Evolutionary conservation across 2,888 invertebrate genomes (phyloP), one percentile per base, ranked within the genome.

Genomic region (Aleiodes alternator): DNA sequence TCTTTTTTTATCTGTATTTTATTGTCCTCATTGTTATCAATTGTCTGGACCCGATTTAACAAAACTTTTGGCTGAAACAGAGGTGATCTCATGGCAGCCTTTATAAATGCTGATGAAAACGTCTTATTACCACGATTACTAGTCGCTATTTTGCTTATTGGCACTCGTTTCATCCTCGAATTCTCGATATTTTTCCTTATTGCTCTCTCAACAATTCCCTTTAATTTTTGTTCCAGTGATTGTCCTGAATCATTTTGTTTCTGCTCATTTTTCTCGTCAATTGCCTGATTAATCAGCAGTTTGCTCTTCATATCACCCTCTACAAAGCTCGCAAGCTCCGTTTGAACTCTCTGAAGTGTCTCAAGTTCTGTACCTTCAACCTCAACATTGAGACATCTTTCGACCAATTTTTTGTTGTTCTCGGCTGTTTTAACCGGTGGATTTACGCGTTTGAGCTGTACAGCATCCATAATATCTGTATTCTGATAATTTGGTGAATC

Each of bases 371-470:
- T 84, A 0, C 88, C 87, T 56, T 89, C 88, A 8, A 88, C 82
- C 66, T 88, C 87, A 48, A 89, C 87, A 43, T 88, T 88, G 12
- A 89, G 73, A 75, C 89, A 88, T 43, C 84, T 83, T 64, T 89
- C 85, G 3, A 86, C 34, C 16, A 77, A 80, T 68, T 82, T 85
- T 51, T 81, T 83, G 5, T 84, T 81, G 5, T 69, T 79, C 11
- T 72, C 51, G 3, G 69, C 69, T 2, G 70, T 56, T 2, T 75
- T 48, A 23, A 68, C 70, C 31, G 80, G 77, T 0, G 85, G 84
- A 34, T 82, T 79, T 23, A 88, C 81, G 51, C 86, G 82, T 38
- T 87, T 84, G 9, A 89, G 71, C 38, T 89, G 85, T 6, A 88
- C 86, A 5, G 88, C 87, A 51, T 88, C 87, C 6, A 88, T 86